A percentile compares a stretch with the other conserved stretches of the same genome.
Conservation (phyloP, 2,888 invertebrate species). For the Philonicus albiceps region DNA sequence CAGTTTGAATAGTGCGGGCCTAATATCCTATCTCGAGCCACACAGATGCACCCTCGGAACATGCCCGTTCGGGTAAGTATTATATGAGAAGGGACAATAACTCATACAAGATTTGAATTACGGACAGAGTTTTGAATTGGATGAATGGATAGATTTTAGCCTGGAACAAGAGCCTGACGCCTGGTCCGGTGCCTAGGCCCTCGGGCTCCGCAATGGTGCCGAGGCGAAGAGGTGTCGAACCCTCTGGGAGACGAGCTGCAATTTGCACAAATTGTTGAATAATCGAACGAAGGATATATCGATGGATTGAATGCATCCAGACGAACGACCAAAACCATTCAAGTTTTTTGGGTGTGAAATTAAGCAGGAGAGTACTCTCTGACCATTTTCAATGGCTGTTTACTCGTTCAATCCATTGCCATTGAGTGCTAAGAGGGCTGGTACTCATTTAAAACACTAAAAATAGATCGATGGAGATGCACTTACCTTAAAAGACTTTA, state of each 20-base stretch:
- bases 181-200: neutral
- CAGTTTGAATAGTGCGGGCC: constrained; percentile 18
- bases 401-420: neutral
- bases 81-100: constrained; percentile 22
- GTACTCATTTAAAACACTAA: neutral
- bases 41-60: neutral
- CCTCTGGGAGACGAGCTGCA: neutral
- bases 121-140: constrained; percentile 25
- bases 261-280: neutral
- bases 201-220: too few species aligned
- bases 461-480: neutral
- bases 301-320: neutral
- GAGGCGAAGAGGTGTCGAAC: neutral
- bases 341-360: neutral
- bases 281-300: neutral
- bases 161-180: neutral
- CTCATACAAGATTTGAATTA: constrained; percentile 31
- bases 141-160: neutral
- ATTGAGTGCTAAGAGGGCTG: neutral
- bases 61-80: constrained; percentile 2
- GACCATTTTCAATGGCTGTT: neutral
- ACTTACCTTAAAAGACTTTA: neutral
- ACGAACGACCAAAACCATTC: neutral
- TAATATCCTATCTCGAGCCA: constrained; percentile 2
- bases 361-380: neutral